Evolutionary conservation across 2,888 invertebrate genomes (phyloP), one percentile per base, ranked within the genome.

Genomic region (Drosophila colorata): DNA sequence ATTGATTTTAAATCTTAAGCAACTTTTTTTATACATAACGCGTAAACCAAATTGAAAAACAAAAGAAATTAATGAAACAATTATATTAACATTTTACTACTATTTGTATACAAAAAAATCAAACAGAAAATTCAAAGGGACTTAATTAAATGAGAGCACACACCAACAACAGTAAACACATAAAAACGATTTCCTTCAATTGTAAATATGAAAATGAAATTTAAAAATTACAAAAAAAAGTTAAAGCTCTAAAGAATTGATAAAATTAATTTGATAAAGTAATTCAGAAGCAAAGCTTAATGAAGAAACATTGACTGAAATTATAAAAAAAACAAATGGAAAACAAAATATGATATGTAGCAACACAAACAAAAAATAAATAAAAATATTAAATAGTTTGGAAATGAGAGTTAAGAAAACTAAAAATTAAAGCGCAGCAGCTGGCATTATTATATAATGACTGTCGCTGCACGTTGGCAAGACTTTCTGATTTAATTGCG

Each of bases 231-330:
- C 38, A 16, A 9, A 35, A 60, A 55, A 57, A 63, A 55, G 59
- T 38, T 52, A 33, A 65, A 44, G 46, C 48, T 59, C 59, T 55
- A 49, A 60, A 38, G 37, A 64, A 68, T 72, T 68, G 57, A 66
- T 60, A 35, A 67, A 65, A 67, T 67, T 67, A 52, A 61, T 74
- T 59, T 53, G 43, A 75, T 51, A 65, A 74, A 67, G 48, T 68
- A 75, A 78, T 75, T 83, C 72, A 86, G 69, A 86, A 87, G 86
- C 86, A 87, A 88, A 87, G 86, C 86, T 87, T 87, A 76, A 82
- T 73, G 74, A 83, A 65, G 83, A 73, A 87, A 87, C 76, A 86
- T 85, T 87, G 86, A 87, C 86, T 87, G 86, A 87, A 68, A 78
- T 64, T 64, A 69, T 41, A 68, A 56, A 33, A 63, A 70, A 55